Base-by-base conservation (phyloP, 92 coral and sea anemone genomes). In the Bergia sp. region DNA sequence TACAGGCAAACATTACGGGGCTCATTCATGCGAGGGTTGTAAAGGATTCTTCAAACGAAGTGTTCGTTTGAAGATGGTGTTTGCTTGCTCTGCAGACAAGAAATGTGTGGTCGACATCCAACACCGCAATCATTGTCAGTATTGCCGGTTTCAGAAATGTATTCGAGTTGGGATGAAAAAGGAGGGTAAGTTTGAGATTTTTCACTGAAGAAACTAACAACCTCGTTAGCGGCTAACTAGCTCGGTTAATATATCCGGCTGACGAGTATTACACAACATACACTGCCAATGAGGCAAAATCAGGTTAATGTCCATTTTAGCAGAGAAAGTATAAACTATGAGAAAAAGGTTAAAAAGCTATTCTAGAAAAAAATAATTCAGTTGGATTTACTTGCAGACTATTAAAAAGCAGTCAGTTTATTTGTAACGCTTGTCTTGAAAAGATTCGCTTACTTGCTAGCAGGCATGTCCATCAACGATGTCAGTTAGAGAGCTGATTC, bases 11-110 rank as follows among this genome's bases (percentile, higher is more conserved):
- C 96, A 94, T 53, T 94, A 94, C n/a, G 96, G 96, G 2, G 96
- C 92, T 39, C 89, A 92, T 44, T 92, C 96, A 0, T 94, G 96
- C 50, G 96, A 92, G 83, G 96, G 96, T 7, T 94, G 96, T 72
- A 94, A 94, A 66, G 91, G 96, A 13, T 94, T 94, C 76, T 94
- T 94, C 90, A 94, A 94, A 87, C 91, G 96, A 73, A 94, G 93
- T 23, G 96, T 94, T 42, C 96, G 96, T 21, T 91, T 92, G 73
- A 92, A 94, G 91, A 88, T 94, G 86, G 89, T 90, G 38, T 94
- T 92, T 77, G 91, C 92, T 41, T 94, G 96, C 55, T 92, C 93
- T 23, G 79, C 93, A 37, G 86, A 92, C 42, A 91, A 91, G 69
- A 92, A 87, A 76, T 94, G 96, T 74, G 93, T 91, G 29, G 89